A percentile compares a stretch with the other conserved stretches of the same genome.
Conservation (phyloP, 2,797 vertebrate genomes). For the Rhinichthys osculus region DNA sequence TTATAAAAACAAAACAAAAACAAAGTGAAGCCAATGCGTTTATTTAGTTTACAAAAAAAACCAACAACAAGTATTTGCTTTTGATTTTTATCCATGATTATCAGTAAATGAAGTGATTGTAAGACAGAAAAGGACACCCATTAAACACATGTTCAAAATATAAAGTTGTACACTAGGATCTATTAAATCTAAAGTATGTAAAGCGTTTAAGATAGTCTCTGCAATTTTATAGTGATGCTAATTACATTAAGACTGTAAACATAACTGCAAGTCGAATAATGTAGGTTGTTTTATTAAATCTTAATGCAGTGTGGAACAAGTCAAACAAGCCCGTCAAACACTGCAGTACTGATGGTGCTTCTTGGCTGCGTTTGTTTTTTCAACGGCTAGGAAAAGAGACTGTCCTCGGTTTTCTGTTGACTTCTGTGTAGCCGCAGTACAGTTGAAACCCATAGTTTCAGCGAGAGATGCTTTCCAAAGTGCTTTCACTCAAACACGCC, state of each 20-base stretch:
- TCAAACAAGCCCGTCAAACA: constrained; percentile 38
- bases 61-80: not conserved
- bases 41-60: not conserved
- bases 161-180: too few relatives aligned
- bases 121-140: not conserved
- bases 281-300: not conserved
- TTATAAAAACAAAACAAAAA: too few relatives aligned
- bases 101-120: not conserved
- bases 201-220: not conserved
- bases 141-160: not conserved
- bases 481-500: constrained; percentile 55
- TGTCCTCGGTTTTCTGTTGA: constrained; percentile 37
- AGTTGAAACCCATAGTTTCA: constrained; percentile 28
- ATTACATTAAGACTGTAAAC: constrained; percentile 13
- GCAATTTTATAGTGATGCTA: not conserved
- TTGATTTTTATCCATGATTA: not conserved
- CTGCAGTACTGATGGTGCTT: not conserved
- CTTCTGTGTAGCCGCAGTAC: constrained; percentile 32
- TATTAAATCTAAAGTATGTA: constrained; percentile 1
- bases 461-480: constrained; percentile 30
- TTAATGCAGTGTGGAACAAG: constrained; percentile 11
- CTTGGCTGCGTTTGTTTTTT: constrained; percentile 50
- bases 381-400: constrained; percentile 49
- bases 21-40: not conserved
- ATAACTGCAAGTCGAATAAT: not conserved